Base-by-base conservation (phyloP, 1,140 invertebrate species). In the Phortica variegata region DNA sequence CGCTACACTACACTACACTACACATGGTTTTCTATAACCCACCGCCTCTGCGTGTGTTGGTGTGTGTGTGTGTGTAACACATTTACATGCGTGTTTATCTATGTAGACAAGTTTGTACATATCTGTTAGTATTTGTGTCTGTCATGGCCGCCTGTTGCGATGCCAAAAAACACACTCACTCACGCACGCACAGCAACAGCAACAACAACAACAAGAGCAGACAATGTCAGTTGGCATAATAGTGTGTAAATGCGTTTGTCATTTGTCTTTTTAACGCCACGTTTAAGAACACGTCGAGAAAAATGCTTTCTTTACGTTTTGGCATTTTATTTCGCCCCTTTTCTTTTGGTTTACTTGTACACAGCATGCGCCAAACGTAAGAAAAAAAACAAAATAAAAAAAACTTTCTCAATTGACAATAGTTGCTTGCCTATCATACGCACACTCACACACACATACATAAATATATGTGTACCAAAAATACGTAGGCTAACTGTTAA, bases 71-170 rank as follows among this genome's bases (percentile, higher is more conserved):
- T 5, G 16, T 36, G 33, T 13, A 42, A 45, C 58, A 52, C 54
- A 60, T 60, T 60, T 60, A 60, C 58, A 60, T 60, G 58, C 55
- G 58, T 60, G 58, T 60, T 60, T 60, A 60, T 60, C 58, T 60
- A 60, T 60, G 58, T 58, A 60, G 58, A 55, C 58, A 55, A 26
- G 10, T 26, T 6, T n/a, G n/a, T n/a, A n/a, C n/a, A n/a, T n/a
- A n/a, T n/a, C n/a, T n/a, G n/a, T n/a, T n/a, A n/a, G n/a, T 60
- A 58, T 51, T 47, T 58, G 55, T 37, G 38, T 45, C 31, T 42
- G 55, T 50, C 57, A 54, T 54, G 57, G 48, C 55, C 58, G 58
- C 58, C 58, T 60, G 58, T 60, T 60, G 58, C 58, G 55, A 60
- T 20, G 18, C 7, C n/a, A n/a, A n/a, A n/a, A n/a, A n/a, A n/a